Evolutionary conservation across 2,797 vertebrate species (phyloP), one percentile per base, ranked within the genome.

Genomic region (Chelon auratus): DNA sequence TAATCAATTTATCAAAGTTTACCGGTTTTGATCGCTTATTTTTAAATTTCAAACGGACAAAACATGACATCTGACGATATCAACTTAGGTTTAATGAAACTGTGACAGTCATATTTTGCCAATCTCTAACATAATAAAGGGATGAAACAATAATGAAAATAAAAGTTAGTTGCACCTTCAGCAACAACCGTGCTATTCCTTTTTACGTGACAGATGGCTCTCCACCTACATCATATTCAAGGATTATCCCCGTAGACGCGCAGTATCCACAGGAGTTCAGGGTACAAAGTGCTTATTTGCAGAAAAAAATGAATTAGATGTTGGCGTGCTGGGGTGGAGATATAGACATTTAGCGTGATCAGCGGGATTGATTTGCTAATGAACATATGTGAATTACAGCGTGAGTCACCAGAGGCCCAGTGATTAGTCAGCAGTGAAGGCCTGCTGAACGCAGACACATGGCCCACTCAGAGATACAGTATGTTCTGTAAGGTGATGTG

Each of bases 381-480:
- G 72, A 84, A 81, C 76, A 80, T 84, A 81, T 72, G 74, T 75
- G 75, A 80, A 72, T 79, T 74, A 67, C n/a, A 57, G 2, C 2
- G 7, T 69, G 73, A 80, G 61, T 81, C 80, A 85, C 62, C 36
- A 39, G 72, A 61, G 70, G 37, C 45, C 53, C 51, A 58, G 47
- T 78, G 72, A 81, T 90, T 66, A 86, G 42, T 86, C 75, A 86
- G 78, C 72, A 70, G 61, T 40, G 45, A 63, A 52, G 36, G 58
- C 52, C 56, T 60, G 69, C 75, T 68, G 79, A 68, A 52, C 60
- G 65, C 30, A 78, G 59, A 84, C 70, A 64, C 64, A 71, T 20
- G 45, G 71, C 36, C 57, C 10, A 57, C 54, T 78, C 33, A 36
- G 64, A 43, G 52, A 71, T 61, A 48, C 55, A 68, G 30, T 37